These are phyloP conservation scores for Antechinus flavipes DNA, from an alignment of 2,113 vertebrate genomes.

Conservation along the genomic window DNA sequence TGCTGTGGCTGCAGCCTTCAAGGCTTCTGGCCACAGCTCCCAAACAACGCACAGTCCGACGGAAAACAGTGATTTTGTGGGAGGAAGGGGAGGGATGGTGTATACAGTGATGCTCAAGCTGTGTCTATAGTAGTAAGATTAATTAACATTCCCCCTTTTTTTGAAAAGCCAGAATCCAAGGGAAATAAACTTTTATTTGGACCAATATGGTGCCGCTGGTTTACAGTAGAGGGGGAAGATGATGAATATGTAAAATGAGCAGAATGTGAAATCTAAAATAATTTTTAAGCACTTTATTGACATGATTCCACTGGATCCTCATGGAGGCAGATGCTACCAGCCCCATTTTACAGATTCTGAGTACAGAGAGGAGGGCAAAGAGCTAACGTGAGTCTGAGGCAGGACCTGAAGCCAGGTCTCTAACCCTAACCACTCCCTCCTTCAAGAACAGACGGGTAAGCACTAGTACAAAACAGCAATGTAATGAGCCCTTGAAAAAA, in stretches of 20 bases:
- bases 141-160: not conserved
- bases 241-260: not conserved
- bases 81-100: not conserved
- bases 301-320: not conserved
- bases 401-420: not conserved
- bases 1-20: too few relatives aligned
- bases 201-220: not conserved
- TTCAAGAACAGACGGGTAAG: not conserved
- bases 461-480: not conserved
- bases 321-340: not conserved
- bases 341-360: not conserved
- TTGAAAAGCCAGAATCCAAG: not conserved
- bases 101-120: not conserved
- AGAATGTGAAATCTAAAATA: not conserved
- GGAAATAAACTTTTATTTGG: not conserved
- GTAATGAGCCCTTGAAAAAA: not conserved
- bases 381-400: not conserved
- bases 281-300: not conserved
- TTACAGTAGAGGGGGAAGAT: not conserved
- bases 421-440: not conserved
- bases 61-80: not conserved
- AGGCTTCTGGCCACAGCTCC: not conserved
- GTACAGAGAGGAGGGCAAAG: not conserved
- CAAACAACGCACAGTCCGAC: not conserved
- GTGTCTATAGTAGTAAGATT: not conserved